Conservation (phyloP, 2,888 invertebrate genomes). For the Tubiluchus corallicola region DNA sequence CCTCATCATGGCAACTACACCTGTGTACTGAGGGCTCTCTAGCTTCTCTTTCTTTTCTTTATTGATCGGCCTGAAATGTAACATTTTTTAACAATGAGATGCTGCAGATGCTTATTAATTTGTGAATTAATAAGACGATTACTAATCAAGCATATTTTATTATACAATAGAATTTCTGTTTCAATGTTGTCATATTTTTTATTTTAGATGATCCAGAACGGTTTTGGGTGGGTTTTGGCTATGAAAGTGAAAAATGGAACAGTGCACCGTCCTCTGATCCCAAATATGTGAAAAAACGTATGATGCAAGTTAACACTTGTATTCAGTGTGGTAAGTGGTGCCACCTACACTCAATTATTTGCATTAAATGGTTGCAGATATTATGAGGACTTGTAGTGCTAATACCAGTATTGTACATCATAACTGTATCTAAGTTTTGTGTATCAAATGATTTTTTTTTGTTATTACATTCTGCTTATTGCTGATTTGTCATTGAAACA, state of each 20-base stretch:
- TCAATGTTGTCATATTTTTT: too few relatives aligned
- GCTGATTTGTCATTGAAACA: too few relatives aligned
- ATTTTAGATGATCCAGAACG: neutral
- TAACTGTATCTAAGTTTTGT: neutral
- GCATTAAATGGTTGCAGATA: neutral
- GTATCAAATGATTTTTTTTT: neutral
- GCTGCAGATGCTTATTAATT: too few relatives aligned
- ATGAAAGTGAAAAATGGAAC: conserved; percentile 26
- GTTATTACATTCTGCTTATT: too few relatives aligned
- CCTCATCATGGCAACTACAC: too few relatives aligned
- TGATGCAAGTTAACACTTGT: conserved; percentile 26
- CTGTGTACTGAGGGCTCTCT: too few relatives aligned
- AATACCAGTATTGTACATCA: neutral
- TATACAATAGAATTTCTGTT: too few relatives aligned
- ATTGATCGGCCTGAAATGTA: too few relatives aligned
- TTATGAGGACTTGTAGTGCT: neutral
- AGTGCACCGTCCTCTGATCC: conserved; percentile 27
- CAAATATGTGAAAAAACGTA: conserved; percentile 25
- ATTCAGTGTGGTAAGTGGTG: conserved; percentile 31
- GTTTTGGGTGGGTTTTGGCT: conserved; percentile 28
- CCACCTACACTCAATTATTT: neutral
- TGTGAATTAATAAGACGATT: too few relatives aligned
- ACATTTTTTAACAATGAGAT: too few relatives aligned
- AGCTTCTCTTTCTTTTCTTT: too few relatives aligned
- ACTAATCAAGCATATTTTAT: too few relatives aligned